phyloP scores from a whole-genome alignment of 2,888 invertebrate genomes.

The Cheilosia soror region DNA sequence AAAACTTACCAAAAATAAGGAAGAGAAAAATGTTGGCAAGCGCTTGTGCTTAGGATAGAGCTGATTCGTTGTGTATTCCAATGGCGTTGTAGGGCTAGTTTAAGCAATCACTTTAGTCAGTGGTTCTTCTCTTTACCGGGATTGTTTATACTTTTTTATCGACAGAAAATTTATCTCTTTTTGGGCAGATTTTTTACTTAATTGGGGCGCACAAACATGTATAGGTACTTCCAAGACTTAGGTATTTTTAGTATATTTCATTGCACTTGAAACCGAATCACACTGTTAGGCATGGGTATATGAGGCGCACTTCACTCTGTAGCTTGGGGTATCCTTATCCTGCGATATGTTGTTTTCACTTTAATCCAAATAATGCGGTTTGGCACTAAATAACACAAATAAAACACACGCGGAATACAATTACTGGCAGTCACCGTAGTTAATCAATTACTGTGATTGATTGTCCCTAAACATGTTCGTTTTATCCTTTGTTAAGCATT shows the following conservation, averaged over 20 bases:
- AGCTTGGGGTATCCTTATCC: constrained; percentile 34
- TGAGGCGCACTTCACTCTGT: constrained; percentile 42
- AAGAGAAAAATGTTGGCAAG: not conserved
- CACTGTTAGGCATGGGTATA: not conserved
- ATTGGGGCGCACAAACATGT: constrained; percentile 2
- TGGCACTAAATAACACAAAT: constrained; percentile 6
- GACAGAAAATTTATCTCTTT: not conserved
- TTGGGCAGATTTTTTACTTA: not conserved
- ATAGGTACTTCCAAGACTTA: not conserved
- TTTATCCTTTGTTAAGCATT: constrained; percentile 45
- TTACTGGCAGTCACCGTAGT: constrained; percentile 45
- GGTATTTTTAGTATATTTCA: constrained; percentile 1
- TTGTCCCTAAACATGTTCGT: constrained; percentile 59
- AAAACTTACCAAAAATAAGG: constrained; percentile 6
- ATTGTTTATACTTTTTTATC: not conserved
- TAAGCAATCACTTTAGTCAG: not conserved
- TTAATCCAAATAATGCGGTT: constrained; percentile 61
- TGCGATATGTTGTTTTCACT: constrained; percentile 32
- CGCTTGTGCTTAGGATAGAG: not conserved
- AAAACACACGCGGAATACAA: constrained; percentile 21
- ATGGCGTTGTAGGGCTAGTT: not conserved
- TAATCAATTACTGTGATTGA: constrained; percentile 60
- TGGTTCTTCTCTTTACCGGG: not conserved
- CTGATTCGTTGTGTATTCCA: not conserved
- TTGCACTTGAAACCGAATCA: constrained; percentile 25